Evolutionary conservation across 2,797 vertebrate species (phyloP).

Genomic region (Sebastes kiyomatsui): DNA sequence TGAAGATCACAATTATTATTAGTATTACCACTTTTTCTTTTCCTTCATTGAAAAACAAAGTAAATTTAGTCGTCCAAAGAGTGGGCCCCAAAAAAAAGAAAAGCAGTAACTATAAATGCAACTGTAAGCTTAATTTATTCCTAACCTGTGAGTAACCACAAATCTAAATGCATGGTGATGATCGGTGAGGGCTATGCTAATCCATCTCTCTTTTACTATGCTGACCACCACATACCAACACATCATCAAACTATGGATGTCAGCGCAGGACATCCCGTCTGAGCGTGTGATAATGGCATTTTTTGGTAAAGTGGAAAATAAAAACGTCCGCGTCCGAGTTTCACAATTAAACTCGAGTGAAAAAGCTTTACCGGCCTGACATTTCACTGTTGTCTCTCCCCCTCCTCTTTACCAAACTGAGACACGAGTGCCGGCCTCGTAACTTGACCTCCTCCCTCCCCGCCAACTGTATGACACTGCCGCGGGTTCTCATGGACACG

Average conservation of each 20-base stretch:
- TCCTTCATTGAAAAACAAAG: no score
- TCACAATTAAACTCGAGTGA: slow-evolving; percentile 1
- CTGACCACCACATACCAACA: slow-evolving; percentile 27
- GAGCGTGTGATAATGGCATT: slow-evolving; percentile 7
- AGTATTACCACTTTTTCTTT: no score
- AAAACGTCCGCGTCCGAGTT: background rate
- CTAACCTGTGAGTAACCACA: slow-evolving; percentile 1
- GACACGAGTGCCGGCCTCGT: slow-evolving; percentile 47
- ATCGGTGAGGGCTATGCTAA: slow-evolving; percentile 9
- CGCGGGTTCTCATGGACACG: slow-evolving; percentile 59
- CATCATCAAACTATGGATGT: slow-evolving; percentile 15
- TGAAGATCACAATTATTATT: no score
- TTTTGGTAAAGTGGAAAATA: background rate
- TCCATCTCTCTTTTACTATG: slow-evolving; percentile 20
- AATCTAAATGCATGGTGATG: background rate
- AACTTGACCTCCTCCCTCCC: slow-evolving; percentile 49
- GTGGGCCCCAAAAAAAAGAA: no score
- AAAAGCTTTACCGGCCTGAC: slow-evolving; percentile 26
- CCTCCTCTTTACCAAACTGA: slow-evolving; percentile 55
- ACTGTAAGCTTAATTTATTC: background rate
- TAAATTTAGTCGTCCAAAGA: no score
- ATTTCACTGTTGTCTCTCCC: slow-evolving; percentile 26
- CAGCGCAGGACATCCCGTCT: background rate
- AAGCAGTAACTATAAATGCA: slow-evolving; percentile 4
- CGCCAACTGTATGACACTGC: slow-evolving; percentile 43